Conservation (phyloP, 2,113 vertebrate species). For the Erinaceus europaeus region DNA sequence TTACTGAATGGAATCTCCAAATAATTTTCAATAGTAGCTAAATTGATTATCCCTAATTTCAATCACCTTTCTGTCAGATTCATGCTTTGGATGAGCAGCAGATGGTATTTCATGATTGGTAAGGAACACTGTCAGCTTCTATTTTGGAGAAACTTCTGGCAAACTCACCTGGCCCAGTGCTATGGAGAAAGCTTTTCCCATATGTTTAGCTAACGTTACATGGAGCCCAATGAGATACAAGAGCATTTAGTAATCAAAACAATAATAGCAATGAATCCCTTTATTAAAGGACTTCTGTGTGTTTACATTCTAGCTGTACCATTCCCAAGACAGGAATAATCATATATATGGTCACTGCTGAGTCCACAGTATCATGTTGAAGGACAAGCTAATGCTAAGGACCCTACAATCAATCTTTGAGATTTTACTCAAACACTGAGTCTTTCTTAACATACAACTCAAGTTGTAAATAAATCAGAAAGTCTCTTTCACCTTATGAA, state of each 20-base stretch:
- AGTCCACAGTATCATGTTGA: not conserved
- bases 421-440: not conserved
- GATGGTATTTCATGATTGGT: not conserved
- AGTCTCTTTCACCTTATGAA: not conserved
- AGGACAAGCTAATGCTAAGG: not conserved
- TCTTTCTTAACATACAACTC: not conserved
- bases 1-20: conserved; percentile 37
- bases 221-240: too few species aligned
- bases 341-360: not conserved
- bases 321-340: not conserved
- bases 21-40: conserved; percentile 7
- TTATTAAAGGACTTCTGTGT: not conserved
- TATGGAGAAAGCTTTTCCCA: not conserved
- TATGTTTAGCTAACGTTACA: not conserved
- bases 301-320: not conserved
- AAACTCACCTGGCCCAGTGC: not conserved
- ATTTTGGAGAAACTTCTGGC: not conserved
- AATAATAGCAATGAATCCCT: too few species aligned
- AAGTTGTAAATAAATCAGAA: not conserved
- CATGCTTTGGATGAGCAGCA: not conserved
- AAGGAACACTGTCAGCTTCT: not conserved
- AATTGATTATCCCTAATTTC: not conserved
- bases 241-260: too few species aligned
- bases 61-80: not conserved
- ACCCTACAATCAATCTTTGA: not conserved